Base-by-base conservation (phyloP, 2,888 invertebrate genomes). In the Iselma pallidipennis region DNA sequence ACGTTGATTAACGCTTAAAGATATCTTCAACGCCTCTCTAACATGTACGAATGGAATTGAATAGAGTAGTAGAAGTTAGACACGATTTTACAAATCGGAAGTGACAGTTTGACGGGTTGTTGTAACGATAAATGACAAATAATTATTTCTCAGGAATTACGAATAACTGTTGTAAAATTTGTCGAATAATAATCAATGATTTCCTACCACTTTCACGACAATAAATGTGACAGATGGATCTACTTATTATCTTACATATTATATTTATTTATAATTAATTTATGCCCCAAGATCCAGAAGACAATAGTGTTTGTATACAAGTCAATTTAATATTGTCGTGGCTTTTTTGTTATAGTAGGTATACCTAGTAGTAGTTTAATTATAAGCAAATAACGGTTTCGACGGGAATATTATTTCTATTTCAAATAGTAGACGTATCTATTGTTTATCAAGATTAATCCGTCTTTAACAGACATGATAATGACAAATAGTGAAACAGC, bases 371-470 rank as follows among this genome's bases (percentile, higher is more conserved):
- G 21, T n/a, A 19, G 16, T 61, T 57, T 61, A 62, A 62, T 62
- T 58, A 51, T 59, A 56, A 57, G 21, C 54, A 53, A 59, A 63
- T 29, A 31, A 31, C 21, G 9, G 21, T 21, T 21, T 21, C 21
- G 50, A 45, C 54, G 49, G 50, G 29, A 59, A 64, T 57, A 60
- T 51, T 57, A 52, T 49, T 57, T 53, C 16, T 5, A 12, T 50
- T 48, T 33, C 29, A 42, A 60, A 37, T 25, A 48, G 33, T 51
- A 53, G 31, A 29, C 52, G 52, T 59, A 57, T 59, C 67, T 61
- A 69, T 72, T 71, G 71, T 70, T 69, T 69, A 68, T 70, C 65
- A 66, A 68, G 71, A 73, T 73, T 73, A 73, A 72, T 72, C 67
- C 66, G 72, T 73, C 71, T 69, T 70, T 68, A 71, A 69, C 73